Conservation (phyloP, 2,113 vertebrate genomes). For the Aspidoscelis tigris region DNA sequence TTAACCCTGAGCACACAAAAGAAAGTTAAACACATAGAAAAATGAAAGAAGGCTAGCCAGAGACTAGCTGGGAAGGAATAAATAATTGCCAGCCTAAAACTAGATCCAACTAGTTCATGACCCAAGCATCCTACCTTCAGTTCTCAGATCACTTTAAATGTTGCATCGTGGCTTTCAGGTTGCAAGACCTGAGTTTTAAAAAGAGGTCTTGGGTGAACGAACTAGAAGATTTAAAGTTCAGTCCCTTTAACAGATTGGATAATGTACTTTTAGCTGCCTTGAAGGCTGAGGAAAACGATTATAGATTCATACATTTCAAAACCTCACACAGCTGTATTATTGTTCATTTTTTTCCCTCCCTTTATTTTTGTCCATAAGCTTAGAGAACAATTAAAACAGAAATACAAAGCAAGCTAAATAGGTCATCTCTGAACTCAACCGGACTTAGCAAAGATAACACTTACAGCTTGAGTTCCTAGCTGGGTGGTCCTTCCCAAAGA, state of each 20-base stretch:
- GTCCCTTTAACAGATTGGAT: slow-evolving; percentile 74
- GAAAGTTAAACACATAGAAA: slow-evolving; percentile 53
- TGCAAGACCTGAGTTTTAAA: slow-evolving; percentile 70
- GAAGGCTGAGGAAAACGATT: slow-evolving; percentile 81
- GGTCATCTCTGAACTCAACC: slow-evolving; percentile 74
- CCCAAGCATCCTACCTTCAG: slow-evolving; percentile 62
- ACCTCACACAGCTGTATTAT: slow-evolving; percentile 83
- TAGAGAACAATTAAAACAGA: slow-evolving; percentile 81
- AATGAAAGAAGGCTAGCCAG: slow-evolving; percentile 56
- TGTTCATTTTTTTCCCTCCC: slow-evolving; percentile 68
- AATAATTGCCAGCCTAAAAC: slow-evolving; percentile 69
- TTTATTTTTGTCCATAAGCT: slow-evolving; percentile 75
- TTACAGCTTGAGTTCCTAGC: slow-evolving; percentile 72
- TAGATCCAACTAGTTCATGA: slow-evolving; percentile 67
- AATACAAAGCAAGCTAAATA: slow-evolving; percentile 80
- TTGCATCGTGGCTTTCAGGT: slow-evolving; percentile 75
- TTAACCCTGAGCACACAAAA: slow-evolving; percentile 52
- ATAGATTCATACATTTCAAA: slow-evolving; percentile 82
- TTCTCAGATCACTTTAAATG: slow-evolving; percentile 77
- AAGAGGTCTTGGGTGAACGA: slow-evolving; percentile 64
- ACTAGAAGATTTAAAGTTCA: slow-evolving; percentile 73
- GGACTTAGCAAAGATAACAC: slow-evolving; percentile 73
- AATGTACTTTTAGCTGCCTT: slow-evolving; percentile 75
- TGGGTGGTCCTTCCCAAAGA: slow-evolving; percentile 78
- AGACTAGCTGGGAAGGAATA: slow-evolving; percentile 44